Evolutionary conservation across 2,888 invertebrate genomes (phyloP), one percentile per base, ranked within the genome.

Genomic region (Papilio protenor): DNA sequence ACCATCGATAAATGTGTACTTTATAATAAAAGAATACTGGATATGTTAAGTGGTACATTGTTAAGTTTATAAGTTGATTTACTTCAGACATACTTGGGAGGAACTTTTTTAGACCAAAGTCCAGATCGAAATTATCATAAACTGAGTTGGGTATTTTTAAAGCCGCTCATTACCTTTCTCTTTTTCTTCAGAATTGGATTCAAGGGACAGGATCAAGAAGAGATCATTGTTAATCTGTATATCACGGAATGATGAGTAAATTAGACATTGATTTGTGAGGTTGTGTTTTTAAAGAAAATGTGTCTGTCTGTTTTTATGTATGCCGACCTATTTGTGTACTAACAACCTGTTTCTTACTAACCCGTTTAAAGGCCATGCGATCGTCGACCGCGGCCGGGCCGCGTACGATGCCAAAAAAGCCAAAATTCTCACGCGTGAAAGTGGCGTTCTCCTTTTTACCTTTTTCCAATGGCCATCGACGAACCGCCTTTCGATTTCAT

Each of bases 401-500:
- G 86, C 87, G 81, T 76, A 80, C 85, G 82, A 85, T 85, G 87
- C 89, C 88, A 90, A 92, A 93, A 94, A 92, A 89, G 88, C 89
- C 91, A 89, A 92, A 93, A 93, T 91, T 91, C 94, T 92, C 93
- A 92, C 94, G 92, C 94, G 94, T 90, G 94, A 94, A 94, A 94
- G 94, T 94, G 93, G 84, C 84, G 84, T 80, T 69, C 81, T 91
- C 92, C 93, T 94, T 94, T 69, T 94, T 94, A 92, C 92, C 86
- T 94, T 94, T 94, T 94, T 91, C 92, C 92, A 91, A 88, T 90
- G 90, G 93, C 90, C 90, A 94, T 94, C 94, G 94, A 94, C 94
- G 93, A 93, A 93, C 93, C 93, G 89, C 94, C 94, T 94, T 94
- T 94, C 94, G 94, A 94, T 94, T 94, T 94, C 94, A 94, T 94